These are phyloP conservation scores for Otocyon megalotis DNA, from an alignment of 2,113 vertebrate species.

Conservation along the genomic window DNA sequence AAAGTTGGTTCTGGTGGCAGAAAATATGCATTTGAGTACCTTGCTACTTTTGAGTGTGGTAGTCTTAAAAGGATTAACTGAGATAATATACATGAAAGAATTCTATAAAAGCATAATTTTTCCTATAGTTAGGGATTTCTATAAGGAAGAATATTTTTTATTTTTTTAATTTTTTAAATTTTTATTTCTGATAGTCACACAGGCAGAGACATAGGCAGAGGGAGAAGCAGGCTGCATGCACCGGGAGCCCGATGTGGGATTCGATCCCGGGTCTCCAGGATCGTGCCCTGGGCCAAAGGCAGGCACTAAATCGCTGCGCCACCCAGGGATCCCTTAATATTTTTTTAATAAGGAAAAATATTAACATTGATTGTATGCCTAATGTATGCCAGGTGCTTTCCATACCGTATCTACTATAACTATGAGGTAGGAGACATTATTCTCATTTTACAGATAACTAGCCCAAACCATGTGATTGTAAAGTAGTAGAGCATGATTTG, in stretches of 20 bases:
- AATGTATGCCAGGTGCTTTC: not conserved
- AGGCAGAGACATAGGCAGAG: too few relatives aligned
- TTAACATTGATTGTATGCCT: not conserved
- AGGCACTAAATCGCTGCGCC: too few relatives aligned
- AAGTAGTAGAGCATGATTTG: not conserved
- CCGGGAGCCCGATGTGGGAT: too few relatives aligned
- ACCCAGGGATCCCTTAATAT: too few relatives aligned
- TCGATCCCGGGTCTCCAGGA: too few relatives aligned
- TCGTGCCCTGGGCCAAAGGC: too few relatives aligned
- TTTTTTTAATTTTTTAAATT: too few relatives aligned
- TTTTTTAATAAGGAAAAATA: not conserved
- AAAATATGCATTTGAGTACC: not conserved
- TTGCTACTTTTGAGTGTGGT: not conserved
- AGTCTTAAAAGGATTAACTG: not conserved
- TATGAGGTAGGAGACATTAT: not conserved
- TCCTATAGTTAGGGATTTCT: not conserved
- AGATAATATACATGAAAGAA: not conserved
- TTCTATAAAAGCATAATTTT: not conserved
- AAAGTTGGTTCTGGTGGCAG: not conserved
- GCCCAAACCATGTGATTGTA: not conserved
- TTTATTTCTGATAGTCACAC: too few relatives aligned
- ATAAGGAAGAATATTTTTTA: not conserved
- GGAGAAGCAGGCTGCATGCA: too few relatives aligned
- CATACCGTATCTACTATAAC: not conserved
- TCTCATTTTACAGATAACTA: constrained; percentile 5